Base-by-base conservation (phyloP, 2,113 vertebrate genomes). In the Poeciliopsis retropinna region DNA sequence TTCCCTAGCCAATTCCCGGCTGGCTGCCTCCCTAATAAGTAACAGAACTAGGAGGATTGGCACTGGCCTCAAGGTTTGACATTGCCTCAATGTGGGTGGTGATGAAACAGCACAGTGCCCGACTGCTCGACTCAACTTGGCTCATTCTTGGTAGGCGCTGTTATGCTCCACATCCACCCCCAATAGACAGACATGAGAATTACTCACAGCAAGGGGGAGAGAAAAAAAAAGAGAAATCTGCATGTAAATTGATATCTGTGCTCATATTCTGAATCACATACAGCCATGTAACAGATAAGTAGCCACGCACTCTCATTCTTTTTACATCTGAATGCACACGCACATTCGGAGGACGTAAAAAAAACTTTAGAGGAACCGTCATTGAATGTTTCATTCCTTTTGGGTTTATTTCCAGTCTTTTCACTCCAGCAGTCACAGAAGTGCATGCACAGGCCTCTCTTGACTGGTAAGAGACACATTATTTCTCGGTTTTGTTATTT, bases 81-180 rank as follows among this genome's bases (percentile, higher is more conserved):
- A 91, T 90, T 88, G 92, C 84, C 89, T 87, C 88, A 90, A 80
- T 90, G 90, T 93, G 91, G 92, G 91, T 88, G 92, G 89, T 89
- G 91, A 93, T 89, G 88, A 92, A 92, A 92, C 90, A 82, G 87
- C 85, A 81, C 83, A 84, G 86, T 82, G 87, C 76, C 80, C 75
- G 80, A 89, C 85, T 64, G 90, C 88, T 81, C 70, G 62, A 76
- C 87, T 89, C 72, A 57, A 83, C 88, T 89, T 85, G 83, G 74
- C 90, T 86, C 80, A 30, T 71, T 83, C 86, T 83, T 73, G 75
- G 82, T 88, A 71, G 88, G 84, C 60, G 67, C 85, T 82, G 83
- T 86, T 88, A 63, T 84, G 89, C 86, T 87, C 81, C 80, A 87
- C 84, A 85, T 86, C 88, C 88, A 75, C 81, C 88, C 87, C 82